These are phyloP conservation scores for Pseudobourletiella spinata DNA, from an alignment of 1,140 invertebrate species.

Conservation along the genomic window DNA sequence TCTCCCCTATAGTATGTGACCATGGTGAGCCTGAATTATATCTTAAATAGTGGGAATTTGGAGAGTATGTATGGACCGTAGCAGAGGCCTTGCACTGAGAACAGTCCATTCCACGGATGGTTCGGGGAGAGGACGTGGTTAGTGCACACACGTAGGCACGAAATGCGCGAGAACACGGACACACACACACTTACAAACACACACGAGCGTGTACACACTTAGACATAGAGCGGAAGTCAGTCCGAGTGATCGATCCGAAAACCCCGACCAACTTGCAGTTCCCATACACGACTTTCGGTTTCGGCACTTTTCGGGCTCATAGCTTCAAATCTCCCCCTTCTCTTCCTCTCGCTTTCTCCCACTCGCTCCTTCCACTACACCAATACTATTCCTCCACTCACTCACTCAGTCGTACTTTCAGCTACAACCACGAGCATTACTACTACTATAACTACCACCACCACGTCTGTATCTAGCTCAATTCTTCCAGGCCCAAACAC, in stretches of 20 bases:
- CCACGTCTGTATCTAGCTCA: background rate
- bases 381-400: too few species aligned
- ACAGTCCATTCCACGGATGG: background rate
- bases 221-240: constrained; percentile 5
- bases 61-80: too few species aligned
- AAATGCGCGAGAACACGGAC: too few species aligned
- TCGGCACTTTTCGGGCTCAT: background rate
- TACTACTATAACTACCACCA: background rate
- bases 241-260: background rate
- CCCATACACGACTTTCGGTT: background rate
- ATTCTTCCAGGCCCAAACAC: background rate
- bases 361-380: background rate
- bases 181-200: too few species aligned
- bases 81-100: too few species aligned
- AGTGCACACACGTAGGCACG: too few species aligned
- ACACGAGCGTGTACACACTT: too few species aligned
- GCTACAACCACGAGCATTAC: too few species aligned
- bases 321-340: background rate
- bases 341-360: background rate
- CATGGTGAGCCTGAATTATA: too few species aligned
- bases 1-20: too few species aligned
- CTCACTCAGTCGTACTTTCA: too few species aligned
- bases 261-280: background rate
- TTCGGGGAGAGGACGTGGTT: background rate
- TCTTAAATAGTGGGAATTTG: too few species aligned